Conservation (phyloP, 2,113 vertebrate species). For the Corythaeola cristata region DNA sequence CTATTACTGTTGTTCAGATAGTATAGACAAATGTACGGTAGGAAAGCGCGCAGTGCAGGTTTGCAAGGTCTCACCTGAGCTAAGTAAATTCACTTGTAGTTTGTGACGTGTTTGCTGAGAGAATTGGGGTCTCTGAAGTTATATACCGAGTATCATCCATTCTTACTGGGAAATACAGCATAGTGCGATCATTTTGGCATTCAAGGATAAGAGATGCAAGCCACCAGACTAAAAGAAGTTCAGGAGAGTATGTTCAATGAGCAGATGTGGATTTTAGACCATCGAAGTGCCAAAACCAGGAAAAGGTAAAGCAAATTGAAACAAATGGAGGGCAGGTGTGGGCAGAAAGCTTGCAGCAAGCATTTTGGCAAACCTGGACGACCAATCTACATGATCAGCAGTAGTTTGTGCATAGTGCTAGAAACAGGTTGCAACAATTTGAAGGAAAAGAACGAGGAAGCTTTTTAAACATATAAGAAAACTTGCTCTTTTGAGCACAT, state of each 20-base stretch:
- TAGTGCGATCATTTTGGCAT: neutral
- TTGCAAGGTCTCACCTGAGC: neutral
- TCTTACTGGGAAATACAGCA: neutral
- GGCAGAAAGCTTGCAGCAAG: neutral
- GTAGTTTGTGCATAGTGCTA: neutral
- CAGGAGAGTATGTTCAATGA: neutral
- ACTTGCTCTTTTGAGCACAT: neutral
- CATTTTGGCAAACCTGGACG: neutral
- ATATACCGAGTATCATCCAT: too few species aligned
- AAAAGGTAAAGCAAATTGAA: neutral
- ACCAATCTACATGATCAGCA: neutral
- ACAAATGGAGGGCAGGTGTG: neutral
- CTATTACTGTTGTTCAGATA: neutral
- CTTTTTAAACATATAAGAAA: neutral
- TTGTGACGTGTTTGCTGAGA: neutral
- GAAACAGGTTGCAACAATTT: neutral
- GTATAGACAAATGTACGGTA: neutral
- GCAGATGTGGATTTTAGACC: neutral
- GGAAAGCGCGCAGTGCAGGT: too few species aligned
- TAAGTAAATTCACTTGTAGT: neutral
- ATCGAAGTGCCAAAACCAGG: neutral
- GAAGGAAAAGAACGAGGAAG: neutral
- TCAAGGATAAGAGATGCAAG: neutral
- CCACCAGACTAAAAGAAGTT: neutral
- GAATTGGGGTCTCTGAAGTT: neutral